Percentiles rank a stretch among this genome's conserved stretches.
Conservation (phyloP, 1,140 invertebrate species). For the Arctopsyche grandis region DNA sequence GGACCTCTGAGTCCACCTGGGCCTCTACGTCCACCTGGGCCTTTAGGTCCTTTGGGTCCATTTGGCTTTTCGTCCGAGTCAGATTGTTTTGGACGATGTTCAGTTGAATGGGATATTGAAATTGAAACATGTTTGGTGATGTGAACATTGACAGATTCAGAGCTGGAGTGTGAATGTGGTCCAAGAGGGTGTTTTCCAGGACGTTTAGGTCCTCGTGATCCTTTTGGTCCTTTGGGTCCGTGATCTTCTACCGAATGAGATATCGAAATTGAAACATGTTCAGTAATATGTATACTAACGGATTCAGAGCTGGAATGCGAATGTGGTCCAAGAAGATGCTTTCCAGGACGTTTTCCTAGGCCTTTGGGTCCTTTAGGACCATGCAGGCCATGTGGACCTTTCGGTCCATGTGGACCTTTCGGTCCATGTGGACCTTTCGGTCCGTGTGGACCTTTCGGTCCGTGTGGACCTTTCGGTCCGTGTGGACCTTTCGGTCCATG, state of each 20-base stretch:
- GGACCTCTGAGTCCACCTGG: no score
- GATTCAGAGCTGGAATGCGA: not conserved
- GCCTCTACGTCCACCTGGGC: not conserved
- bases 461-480: no score
- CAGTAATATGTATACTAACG: not conserved
- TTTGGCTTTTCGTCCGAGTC: not conserved
- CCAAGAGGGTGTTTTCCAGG: not conserved
- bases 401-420: not conserved
- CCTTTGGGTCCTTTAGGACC: no score
- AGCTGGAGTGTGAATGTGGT: not conserved
- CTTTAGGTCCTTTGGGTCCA: not conserved
- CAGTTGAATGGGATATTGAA: slow-evolving; percentile 14
- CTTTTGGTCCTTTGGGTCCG: not conserved
- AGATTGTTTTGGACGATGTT: not conserved
- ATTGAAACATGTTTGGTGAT: slow-evolving; percentile 3
- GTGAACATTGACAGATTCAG: not conserved
- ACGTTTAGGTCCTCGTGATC: not conserved
- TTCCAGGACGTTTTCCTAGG: not conserved
- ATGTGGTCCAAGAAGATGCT: not conserved
- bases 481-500: no score
- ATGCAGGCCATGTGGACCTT: not conserved
- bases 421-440: not conserved
- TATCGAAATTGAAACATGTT: slow-evolving; percentile 1
- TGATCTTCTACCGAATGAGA: not conserved
- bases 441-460: not conserved